Base-by-base conservation (phyloP, 2,113 vertebrate species). In the Gadus macrocephalus region DNA sequence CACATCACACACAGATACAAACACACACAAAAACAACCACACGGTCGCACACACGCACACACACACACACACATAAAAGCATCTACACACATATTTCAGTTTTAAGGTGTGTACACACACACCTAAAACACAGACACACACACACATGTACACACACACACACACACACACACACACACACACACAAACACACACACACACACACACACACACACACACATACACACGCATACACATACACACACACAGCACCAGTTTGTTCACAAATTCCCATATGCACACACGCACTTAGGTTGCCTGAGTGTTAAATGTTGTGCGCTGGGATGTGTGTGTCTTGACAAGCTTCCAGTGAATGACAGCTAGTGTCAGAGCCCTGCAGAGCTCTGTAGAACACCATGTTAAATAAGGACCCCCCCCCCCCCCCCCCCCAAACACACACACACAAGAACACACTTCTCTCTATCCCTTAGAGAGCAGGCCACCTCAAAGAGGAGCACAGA, bases 261-360 rank as follows among this genome's bases (percentile, higher is more conserved):
- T 31, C 31, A 31, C 31, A 31, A 4, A 31, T 31, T 4, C 4
- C 31, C 66, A 49, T 28, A 70, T 62, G 73, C 63, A 74, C 70
- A 72, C 60, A 64, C 59, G 64, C 70, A 42, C 49, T 35, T 3
- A 35, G 31, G 31, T 35, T 35, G 31, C 31, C 4, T 35, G 31
- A 35, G 31, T 35, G 31, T 35, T 35, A 35, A 35, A 35, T 35
- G 31, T 35, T 35, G 31, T 35, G 31, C 31, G 31, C 31, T 35
- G 31, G 31, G 31, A 4, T 35, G 31, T 35, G 31, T 35, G 31
- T 35, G 31, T 35, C 4, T 35, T 60, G 17, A 60, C 17, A 60
- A n/a, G 63, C 75, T 82, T 79, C 67, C 74, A 55, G 12, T 15
- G 53, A 11, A 2, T 15, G 12, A 55, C 53, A 55, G 53, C 4